A percentile compares a stretch with the other conserved stretches of the same genome.
These are phyloP conservation scores for Paramuricea clavata DNA, from an alignment of 92 coral and sea anemone species.

Conservation along the genomic window DNA sequence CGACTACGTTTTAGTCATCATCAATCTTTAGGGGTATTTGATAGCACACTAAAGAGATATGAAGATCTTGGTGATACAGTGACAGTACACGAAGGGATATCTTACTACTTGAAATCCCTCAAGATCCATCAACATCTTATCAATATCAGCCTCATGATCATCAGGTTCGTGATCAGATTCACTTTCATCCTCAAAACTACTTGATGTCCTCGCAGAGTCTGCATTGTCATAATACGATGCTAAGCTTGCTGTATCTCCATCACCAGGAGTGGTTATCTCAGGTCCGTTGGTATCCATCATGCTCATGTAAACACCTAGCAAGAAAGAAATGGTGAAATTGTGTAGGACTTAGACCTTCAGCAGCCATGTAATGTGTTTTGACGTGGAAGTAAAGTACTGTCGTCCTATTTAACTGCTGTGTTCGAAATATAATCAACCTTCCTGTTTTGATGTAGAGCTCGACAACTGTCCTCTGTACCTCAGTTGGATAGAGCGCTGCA, in stretches of 20 bases:
- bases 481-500: too few species aligned
- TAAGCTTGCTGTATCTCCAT: slow-evolving; percentile 18
- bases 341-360: too few species aligned
- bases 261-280: slow-evolving; percentile 17
- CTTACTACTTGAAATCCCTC: slow-evolving; percentile 92
- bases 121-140: slow-evolving; percentile 91
- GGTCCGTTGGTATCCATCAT: slow-evolving; percentile 17
- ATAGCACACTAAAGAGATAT: neutral
- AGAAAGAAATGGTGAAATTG: neutral
- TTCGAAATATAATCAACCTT: too few species aligned
- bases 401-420: too few species aligned
- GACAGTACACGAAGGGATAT: neutral
- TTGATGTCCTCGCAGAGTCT: slow-evolving; percentile 12
- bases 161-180: slow-evolving; percentile 33
- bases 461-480: too few species aligned
- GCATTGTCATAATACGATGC: slow-evolving; percentile 34
- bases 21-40: too few species aligned
- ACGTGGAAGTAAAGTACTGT: too few species aligned
- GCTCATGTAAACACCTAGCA: neutral
- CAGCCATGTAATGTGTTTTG: too few species aligned
- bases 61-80: neutral
- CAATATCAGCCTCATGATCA: slow-evolving; percentile 86
- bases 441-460: too few species aligned
- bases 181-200: slow-evolving; percentile 40
- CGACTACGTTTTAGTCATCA: too few species aligned